Evolutionary conservation across 2,113 vertebrate species (phyloP).

Genomic region (Sphaerodactylus townsendi): DNA sequence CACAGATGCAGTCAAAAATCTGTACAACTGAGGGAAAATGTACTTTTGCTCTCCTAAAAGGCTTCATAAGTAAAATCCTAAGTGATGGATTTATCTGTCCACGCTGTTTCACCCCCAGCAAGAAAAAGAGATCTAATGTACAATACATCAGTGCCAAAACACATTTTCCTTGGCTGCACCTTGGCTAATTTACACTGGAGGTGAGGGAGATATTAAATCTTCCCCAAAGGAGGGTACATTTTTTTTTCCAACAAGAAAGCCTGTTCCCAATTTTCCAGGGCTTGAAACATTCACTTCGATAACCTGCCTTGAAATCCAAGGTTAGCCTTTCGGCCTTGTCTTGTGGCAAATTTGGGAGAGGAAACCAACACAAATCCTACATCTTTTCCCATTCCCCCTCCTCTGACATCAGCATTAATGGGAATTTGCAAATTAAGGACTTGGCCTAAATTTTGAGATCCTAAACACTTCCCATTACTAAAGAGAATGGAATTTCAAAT

Average conservation of each 20-base stretch:
- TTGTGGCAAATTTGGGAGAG: not conserved
- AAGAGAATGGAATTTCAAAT: not conserved
- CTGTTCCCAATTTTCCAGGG: slow-evolving; percentile 27
- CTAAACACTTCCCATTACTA: not conserved
- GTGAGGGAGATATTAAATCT: slow-evolving; percentile 26
- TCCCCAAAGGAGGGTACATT: not conserved
- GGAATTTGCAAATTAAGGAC: not conserved
- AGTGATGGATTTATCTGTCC: slow-evolving; percentile 34
- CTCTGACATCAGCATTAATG: not conserved
- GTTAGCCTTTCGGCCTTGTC: not conserved
- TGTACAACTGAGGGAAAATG: not conserved
- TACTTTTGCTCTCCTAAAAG: slow-evolving; percentile 8
- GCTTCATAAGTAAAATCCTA: slow-evolving; percentile 22
- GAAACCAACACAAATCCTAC: not conserved
- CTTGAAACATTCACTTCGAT: not conserved
- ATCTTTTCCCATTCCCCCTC: not conserved
- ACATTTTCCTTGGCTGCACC: slow-evolving; percentile 35
- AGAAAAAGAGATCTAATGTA: not conserved
- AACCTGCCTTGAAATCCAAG: not conserved
- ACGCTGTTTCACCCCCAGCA: slow-evolving; percentile 24
- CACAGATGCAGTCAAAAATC: not conserved
- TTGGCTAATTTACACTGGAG: not conserved
- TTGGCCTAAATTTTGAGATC: not conserved
- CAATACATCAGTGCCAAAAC: slow-evolving; percentile 9
- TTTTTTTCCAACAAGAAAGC: slow-evolving; percentile 19